Evolutionary conservation across 2,113 vertebrate genomes (phyloP).

Genomic region (Murina feae): DNA sequence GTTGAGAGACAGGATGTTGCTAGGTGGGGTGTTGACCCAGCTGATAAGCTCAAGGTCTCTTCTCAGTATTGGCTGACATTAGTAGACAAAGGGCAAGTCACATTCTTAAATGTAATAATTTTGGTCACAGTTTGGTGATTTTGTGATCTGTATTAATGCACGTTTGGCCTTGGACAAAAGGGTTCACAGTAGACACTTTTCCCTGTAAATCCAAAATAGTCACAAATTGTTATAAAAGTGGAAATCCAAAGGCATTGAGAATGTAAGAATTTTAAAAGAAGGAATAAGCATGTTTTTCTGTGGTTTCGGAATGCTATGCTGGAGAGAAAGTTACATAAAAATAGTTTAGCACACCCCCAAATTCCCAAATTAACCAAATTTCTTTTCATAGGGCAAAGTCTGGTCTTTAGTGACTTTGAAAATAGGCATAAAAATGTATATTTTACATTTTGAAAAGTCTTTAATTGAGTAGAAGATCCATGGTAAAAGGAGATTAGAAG

Average conservation of each 20-base stretch:
- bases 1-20: neutral
- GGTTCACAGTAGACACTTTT: neutral
- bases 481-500: slow-evolving; percentile 48
- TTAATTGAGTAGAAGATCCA: slow-evolving; percentile 58
- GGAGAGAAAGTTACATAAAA: slow-evolving; percentile 56
- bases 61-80: neutral
- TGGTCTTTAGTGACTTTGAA: slow-evolving; percentile 64
- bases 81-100: neutral
- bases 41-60: neutral
- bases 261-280: neutral
- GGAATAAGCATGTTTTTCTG: neutral
- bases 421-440: slow-evolving; percentile 46
- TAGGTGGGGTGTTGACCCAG: neutral
- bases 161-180: neutral
- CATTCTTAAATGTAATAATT: neutral
- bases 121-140: neutral
- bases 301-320: slow-evolving; percentile 46
- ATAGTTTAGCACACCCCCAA: slow-evolving; percentile 55
- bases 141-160: neutral
- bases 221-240: neutral
- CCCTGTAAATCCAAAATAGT: neutral
- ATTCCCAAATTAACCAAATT: slow-evolving; percentile 53
- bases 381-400: slow-evolving; percentile 46
- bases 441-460: slow-evolving; percentile 61
- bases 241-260: neutral